These are phyloP conservation scores for Eonycteris spelaea DNA, from an alignment of 2,113 vertebrate species.

Conservation along the genomic window DNA sequence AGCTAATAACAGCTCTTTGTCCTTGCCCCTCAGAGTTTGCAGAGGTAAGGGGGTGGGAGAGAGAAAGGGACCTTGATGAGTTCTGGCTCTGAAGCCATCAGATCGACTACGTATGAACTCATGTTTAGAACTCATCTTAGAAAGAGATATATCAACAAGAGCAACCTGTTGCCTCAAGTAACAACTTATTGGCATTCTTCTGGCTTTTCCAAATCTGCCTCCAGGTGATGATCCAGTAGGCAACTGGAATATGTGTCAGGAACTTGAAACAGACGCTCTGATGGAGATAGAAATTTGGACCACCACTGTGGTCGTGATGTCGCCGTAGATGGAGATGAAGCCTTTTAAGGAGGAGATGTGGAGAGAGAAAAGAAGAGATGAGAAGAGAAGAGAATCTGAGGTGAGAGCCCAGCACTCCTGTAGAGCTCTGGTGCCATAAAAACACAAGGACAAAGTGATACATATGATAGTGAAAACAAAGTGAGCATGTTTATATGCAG, in stretches of 20 bases:
- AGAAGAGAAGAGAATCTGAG: neutral
- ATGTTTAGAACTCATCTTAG: neutral
- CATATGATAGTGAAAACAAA: neutral
- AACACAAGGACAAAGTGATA: neutral
- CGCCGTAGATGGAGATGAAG: neutral
- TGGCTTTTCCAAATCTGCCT: neutral
- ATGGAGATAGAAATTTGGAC: neutral
- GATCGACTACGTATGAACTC: neutral
- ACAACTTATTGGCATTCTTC: conserved; percentile 24
- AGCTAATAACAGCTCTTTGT: conserved; percentile 87
- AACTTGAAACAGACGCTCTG: neutral
- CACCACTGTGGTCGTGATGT: neutral
- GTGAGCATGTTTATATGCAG: neutral
- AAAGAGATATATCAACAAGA: neutral
- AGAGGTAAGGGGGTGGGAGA: conserved; percentile 77
- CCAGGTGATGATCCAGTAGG: neutral
- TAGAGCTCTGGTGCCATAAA: neutral
- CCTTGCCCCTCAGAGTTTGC: conserved; percentile 86
- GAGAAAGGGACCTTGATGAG: neutral
- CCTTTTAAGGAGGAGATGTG: neutral
- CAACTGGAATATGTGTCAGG: neutral
- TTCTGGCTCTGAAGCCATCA: neutral
- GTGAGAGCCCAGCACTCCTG: neutral
- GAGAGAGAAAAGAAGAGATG: neutral
- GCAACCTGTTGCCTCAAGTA: neutral